Conservation (phyloP, 1,140 invertebrate species). For the Drosophila varians region DNA sequence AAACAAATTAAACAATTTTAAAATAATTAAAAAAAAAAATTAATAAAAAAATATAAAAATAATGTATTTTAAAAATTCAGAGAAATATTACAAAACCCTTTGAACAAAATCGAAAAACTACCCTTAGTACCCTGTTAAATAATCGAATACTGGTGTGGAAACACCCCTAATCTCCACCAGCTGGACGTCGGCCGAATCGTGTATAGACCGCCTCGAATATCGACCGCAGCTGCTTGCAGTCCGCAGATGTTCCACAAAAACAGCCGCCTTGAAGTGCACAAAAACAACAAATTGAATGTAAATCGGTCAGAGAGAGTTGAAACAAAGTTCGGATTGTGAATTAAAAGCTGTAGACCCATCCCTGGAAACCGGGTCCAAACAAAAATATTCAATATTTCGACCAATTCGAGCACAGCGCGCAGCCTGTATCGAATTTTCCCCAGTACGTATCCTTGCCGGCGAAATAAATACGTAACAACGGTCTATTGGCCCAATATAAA, state of each 20-base stretch:
- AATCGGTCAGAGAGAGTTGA: conserved; percentile 27
- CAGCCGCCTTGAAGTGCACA: conserved; percentile 13
- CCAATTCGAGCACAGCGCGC: conserved; percentile 4
- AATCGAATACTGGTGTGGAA: neutral
- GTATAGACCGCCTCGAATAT: conserved; percentile 12
- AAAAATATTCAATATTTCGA: neutral
- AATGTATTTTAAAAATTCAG: neutral
- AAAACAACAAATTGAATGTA: conserved; percentile 6
- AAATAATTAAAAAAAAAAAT: no score
- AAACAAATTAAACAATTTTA: no score
- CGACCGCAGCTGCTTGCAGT: conserved; percentile 22
- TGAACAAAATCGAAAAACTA: neutral
- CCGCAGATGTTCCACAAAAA: conserved; percentile 35
- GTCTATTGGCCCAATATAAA: neutral
- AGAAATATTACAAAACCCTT: neutral
- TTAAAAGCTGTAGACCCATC: conserved; percentile 18
- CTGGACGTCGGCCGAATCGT: neutral
- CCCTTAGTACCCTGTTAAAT: neutral
- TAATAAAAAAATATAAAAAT: no score
- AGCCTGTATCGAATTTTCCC: conserved; percentile 29
- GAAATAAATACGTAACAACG: neutral
- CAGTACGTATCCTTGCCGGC: conserved; percentile 29
- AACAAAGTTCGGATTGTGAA: conserved; percentile 22
- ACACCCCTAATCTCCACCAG: neutral
- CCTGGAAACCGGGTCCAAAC: conserved; percentile 4